phyloP scores from a whole-genome alignment of 2,797 vertebrate genomes.

The Danionella dracula region DNA sequence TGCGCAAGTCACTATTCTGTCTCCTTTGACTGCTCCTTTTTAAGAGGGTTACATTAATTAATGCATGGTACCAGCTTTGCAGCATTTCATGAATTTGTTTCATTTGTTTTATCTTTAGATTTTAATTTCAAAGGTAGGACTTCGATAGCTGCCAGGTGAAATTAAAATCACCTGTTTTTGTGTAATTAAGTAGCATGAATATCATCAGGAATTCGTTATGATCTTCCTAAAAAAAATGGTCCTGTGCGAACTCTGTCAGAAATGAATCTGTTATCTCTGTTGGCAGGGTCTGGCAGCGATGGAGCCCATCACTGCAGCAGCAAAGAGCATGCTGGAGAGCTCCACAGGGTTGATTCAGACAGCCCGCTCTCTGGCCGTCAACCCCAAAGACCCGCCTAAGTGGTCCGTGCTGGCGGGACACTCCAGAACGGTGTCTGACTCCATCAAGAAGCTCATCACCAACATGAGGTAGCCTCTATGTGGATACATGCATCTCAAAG shows the following conservation, averaged over 20 bases:
- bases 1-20: too few species aligned
- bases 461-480: conserved; percentile 84
- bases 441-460: conserved; percentile 98
- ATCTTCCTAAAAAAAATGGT: neutral
- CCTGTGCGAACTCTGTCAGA: neutral
- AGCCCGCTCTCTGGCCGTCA: conserved; percentile 90
- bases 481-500: too few species aligned
- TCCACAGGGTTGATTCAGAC: conserved; percentile 95
- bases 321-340: conserved; percentile 93
- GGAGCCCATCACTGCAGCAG: conserved; percentile 89
- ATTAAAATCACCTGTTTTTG: too few species aligned
- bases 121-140: too few species aligned
- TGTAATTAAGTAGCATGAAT: neutral
- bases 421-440: conserved; percentile 94
- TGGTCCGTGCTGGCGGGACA: conserved; percentile 95
- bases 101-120: too few species aligned
- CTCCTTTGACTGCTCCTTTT: too few species aligned
- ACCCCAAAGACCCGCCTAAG: conserved; percentile 92
- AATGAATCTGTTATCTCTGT: neutral
- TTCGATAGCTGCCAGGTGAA: too few species aligned
- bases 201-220: neutral
- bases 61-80: too few species aligned
- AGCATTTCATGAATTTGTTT: too few species aligned
- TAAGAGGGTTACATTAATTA: too few species aligned
- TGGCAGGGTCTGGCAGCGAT: conserved; percentile 85